A percentile compares a stretch with the other conserved stretches of the same genome.
These are phyloP conservation scores for Orthosia cruda DNA, from an alignment of 2,888 invertebrate species.

Conservation along the genomic window DNA sequence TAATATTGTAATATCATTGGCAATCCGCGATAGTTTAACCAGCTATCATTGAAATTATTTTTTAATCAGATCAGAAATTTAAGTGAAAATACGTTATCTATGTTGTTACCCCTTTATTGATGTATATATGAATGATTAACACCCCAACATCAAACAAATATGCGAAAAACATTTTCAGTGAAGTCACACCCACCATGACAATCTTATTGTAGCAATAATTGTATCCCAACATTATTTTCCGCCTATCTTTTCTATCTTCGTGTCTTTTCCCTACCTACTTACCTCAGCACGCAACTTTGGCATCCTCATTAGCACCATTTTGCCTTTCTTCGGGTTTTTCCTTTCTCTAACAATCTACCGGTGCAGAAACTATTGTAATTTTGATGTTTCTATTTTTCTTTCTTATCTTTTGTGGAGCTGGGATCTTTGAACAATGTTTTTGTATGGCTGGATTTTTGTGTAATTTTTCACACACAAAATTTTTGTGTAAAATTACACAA, in stretches of 20 bases:
- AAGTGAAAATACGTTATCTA: no score
- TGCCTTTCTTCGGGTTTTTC: constrained; percentile 38
- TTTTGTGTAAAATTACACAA: no score
- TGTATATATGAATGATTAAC: no score
- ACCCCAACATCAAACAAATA: no score
- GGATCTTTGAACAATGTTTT: constrained; percentile 35
- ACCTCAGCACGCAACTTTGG: constrained; percentile 34
- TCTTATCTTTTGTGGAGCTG: constrained; percentile 17
- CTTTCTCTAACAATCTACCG: constrained; percentile 38
- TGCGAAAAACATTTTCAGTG: background rate
- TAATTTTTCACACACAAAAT: no score
- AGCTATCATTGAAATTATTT: no score
- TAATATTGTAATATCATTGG: no score
- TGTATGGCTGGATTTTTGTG: no score
- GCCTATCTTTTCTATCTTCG: background rate
- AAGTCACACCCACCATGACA: background rate
- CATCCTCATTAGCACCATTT: constrained; percentile 58
- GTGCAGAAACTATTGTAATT: constrained; percentile 56
- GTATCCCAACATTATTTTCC: background rate
- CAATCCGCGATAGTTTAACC: no score
- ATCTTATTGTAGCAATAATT: constrained; percentile 3
- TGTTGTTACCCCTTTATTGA: no score
- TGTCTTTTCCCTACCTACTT: background rate
- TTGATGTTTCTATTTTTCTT: constrained; percentile 34
- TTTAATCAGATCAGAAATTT: no score